phyloP scores from a whole-genome alignment of 1,140 invertebrate species.

The Euwallacea similis region DNA sequence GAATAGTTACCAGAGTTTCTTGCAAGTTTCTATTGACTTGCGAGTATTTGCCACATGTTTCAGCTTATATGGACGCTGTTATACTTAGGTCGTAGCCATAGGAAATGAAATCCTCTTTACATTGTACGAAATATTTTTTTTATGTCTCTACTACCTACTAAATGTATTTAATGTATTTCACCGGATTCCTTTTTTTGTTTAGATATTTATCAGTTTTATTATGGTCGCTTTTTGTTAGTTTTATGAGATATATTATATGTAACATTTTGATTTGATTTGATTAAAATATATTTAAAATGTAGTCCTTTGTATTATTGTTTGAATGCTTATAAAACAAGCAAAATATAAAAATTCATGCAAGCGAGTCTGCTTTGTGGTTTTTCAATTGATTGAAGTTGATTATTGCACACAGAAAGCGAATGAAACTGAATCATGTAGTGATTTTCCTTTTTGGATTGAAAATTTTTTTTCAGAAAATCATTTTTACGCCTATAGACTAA shows the following conservation, averaged over 20 bases:
- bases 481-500: too few relatives aligned
- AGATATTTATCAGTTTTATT: conserved; percentile 39
- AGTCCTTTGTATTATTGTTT: background rate
- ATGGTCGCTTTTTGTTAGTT: conserved; percentile 42
- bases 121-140: conserved; percentile 33
- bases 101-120: conserved; percentile 33
- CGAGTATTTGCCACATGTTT: conserved; percentile 32
- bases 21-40: conserved; percentile 39
- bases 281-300: conserved; percentile 25
- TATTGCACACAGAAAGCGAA: too few relatives aligned
- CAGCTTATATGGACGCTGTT: conserved; percentile 34
- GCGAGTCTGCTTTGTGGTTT: too few relatives aligned
- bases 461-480: too few relatives aligned
- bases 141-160: conserved; percentile 28
- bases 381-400: too few relatives aligned
- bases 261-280: conserved; percentile 44
- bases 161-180: conserved; percentile 37
- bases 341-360: too few relatives aligned
- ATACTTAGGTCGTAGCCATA: conserved; percentile 19
- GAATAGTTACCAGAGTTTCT: conserved; percentile 43
- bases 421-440: too few relatives aligned
- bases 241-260: conserved; percentile 39
- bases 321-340: background rate
- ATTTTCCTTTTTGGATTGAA: too few relatives aligned
- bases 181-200: conserved; percentile 27